These are phyloP conservation scores for Microchrysa polita DNA, from an alignment of 2,888 invertebrate genomes.

Conservation along the genomic window DNA sequence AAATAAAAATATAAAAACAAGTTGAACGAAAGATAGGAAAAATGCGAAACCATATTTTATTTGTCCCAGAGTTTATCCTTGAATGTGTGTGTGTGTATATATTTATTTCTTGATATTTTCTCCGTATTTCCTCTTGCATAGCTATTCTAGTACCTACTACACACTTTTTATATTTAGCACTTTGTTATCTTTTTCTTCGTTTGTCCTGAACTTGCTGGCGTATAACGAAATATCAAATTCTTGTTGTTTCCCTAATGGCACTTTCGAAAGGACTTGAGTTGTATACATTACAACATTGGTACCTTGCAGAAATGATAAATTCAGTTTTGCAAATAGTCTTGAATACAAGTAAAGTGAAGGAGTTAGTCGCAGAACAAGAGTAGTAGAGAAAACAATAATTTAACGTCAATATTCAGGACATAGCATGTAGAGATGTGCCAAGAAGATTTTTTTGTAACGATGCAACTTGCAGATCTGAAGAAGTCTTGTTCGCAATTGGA, in stretches of 20 bases:
- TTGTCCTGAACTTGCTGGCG: background rate
- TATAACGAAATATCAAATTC: slow-evolving; percentile 4
- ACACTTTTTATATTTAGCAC: background rate
- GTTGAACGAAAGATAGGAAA: background rate
- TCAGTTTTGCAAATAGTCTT: too few relatives aligned
- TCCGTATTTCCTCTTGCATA: background rate
- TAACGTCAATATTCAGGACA: too few relatives aligned
- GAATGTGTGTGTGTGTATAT: too few relatives aligned
- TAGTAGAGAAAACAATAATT: too few relatives aligned
- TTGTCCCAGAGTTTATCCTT: slow-evolving; percentile 5
- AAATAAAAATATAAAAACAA: too few relatives aligned
- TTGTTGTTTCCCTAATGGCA: slow-evolving; percentile 9
- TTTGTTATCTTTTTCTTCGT: background rate
- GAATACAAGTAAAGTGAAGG: too few relatives aligned
- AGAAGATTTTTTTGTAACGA: background rate
- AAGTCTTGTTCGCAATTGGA: background rate
- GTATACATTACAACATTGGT: too few relatives aligned
- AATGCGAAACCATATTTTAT: slow-evolving; percentile 2
- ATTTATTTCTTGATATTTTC: background rate
- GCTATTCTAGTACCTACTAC: too few relatives aligned
- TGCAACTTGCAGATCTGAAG: background rate
- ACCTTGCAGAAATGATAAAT: too few relatives aligned
- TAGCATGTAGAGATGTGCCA: too few relatives aligned
- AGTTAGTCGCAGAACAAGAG: too few relatives aligned
- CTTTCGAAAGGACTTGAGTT: background rate